phyloP scores from a whole-genome alignment of 2,797 vertebrate species.

The Aeoliscus strigatus region DNA sequence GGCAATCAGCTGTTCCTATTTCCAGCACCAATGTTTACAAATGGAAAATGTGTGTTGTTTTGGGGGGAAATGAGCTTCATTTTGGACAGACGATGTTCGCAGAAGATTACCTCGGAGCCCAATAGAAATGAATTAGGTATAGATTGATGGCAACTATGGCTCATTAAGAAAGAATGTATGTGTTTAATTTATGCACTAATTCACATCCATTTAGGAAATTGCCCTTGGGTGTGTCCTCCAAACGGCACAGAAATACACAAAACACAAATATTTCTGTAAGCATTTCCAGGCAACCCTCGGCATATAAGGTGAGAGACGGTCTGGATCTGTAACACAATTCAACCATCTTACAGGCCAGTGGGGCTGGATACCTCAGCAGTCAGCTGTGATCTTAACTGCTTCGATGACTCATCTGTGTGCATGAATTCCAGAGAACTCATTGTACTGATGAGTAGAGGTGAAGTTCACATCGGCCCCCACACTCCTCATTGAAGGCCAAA shows the following conservation, averaged over 20 bases:
- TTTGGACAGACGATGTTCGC: slow-evolving; percentile 58
- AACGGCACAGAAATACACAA: slow-evolving; percentile 73
- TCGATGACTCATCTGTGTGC: slow-evolving; percentile 64
- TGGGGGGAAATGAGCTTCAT: slow-evolving; percentile 61
- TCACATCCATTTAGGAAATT: slow-evolving; percentile 68
- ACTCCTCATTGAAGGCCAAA: slow-evolving; percentile 38
- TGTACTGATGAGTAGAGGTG: slow-evolving; percentile 57
- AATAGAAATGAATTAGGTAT: slow-evolving; percentile 60
- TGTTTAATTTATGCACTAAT: slow-evolving; percentile 67
- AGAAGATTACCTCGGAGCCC: slow-evolving; percentile 63
- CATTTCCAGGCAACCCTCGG: slow-evolving; percentile 32
- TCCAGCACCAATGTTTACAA: slow-evolving; percentile 58
- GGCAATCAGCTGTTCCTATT: slow-evolving; percentile 64
- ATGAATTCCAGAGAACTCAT: slow-evolving; percentile 56
- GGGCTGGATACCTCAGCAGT: slow-evolving; percentile 34
- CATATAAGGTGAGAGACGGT: slow-evolving; percentile 31
- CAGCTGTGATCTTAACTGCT: slow-evolving; percentile 50
- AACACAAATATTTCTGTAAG: slow-evolving; percentile 60
- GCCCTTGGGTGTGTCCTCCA: slow-evolving; percentile 70
- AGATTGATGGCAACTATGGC: slow-evolving; percentile 61
- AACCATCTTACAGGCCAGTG: too few species aligned
- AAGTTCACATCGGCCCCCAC: slow-evolving; percentile 47
- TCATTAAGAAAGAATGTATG: slow-evolving; percentile 64
- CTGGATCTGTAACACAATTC: slow-evolving; percentile 20
- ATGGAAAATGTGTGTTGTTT: slow-evolving; percentile 64